Evolutionary conservation across 2,888 invertebrate genomes (phyloP).

Genomic region (Cyrtodaria siliqua): DNA sequence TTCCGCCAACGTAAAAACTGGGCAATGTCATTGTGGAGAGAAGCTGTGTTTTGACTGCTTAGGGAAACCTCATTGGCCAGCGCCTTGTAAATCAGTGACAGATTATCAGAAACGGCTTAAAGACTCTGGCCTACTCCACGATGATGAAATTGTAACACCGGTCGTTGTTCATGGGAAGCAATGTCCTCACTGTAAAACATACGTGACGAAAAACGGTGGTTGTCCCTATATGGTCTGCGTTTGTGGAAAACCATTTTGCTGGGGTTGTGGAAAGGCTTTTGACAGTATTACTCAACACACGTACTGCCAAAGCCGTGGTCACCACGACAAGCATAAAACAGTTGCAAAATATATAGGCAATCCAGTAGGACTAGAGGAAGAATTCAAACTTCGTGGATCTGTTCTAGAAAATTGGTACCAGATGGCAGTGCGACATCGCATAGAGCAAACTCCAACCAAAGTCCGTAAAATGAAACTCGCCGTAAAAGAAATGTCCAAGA

Average conservation of each 20-base stretch:
- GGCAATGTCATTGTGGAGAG: slow-evolving; percentile 65
- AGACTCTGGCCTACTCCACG: slow-evolving; percentile 37
- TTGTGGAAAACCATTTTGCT: slow-evolving; percentile 69
- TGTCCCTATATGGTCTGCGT: slow-evolving; percentile 67
- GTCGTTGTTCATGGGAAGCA: slow-evolving; percentile 62
- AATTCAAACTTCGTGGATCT: neutral
- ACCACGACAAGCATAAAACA: slow-evolving; percentile 14
- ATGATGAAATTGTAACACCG: slow-evolving; percentile 6
- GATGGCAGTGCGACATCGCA: slow-evolving; percentile 46
- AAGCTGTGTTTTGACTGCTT: slow-evolving; percentile 70
- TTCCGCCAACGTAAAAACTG: slow-evolving; percentile 31
- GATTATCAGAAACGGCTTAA: slow-evolving; percentile 54
- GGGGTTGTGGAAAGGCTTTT: slow-evolving; percentile 66
- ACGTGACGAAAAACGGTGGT: slow-evolving; percentile 70
- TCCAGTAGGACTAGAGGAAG: neutral
- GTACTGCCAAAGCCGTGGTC: slow-evolving; percentile 4
- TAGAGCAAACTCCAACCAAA: slow-evolving; percentile 38
- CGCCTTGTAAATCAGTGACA: slow-evolving; percentile 60
- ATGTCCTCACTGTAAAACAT: slow-evolving; percentile 70
- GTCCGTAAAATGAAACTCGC: slow-evolving; percentile 23
- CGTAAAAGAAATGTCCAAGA: slow-evolving; percentile 32
- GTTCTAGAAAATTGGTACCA: slow-evolving; percentile 43
- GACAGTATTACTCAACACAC: neutral
- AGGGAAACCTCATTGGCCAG: slow-evolving; percentile 71
- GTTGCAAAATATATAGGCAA: neutral